Conservation (phyloP, 2,797 vertebrate genomes). For the Serranus cabrilla region DNA sequence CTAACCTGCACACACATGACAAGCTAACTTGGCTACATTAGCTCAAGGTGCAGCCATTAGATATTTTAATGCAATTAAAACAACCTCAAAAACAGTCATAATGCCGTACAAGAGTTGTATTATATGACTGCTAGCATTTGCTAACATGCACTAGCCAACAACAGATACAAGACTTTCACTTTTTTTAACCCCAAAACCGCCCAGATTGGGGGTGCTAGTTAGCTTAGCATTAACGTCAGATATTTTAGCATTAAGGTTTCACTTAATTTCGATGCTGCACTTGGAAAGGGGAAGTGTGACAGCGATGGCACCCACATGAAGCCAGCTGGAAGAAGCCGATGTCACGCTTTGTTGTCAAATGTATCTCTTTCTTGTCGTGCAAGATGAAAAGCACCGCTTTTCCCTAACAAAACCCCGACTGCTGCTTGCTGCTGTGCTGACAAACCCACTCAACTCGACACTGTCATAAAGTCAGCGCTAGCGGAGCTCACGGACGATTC, state of each 20-base stretch:
- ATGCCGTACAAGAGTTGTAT: not conserved
- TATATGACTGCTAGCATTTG: not conserved
- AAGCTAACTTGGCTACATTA: conserved; percentile 81
- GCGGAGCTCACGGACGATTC: conserved; percentile 44
- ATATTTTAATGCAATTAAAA: conserved; percentile 28
- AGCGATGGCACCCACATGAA: conserved; percentile 15
- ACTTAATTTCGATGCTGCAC: conserved; percentile 27
- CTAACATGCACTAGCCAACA: conserved; percentile 34
- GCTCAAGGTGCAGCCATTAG: conserved; percentile 59
- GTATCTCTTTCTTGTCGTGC: conserved; percentile 17
- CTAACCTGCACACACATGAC: conserved; percentile 76
- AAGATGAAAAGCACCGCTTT: conserved; percentile 48
- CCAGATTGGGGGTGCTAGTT: conserved; percentile 75
- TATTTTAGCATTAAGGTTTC: conserved; percentile 58
- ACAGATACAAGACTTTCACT: conserved; percentile 74
- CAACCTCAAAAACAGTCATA: not conserved
- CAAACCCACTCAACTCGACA: conserved; percentile 68
- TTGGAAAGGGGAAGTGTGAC: conserved; percentile 38
- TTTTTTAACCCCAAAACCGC: conserved; percentile 76
- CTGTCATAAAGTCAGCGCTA: conserved; percentile 77
- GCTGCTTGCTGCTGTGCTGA: conserved; percentile 54
- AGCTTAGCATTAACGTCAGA: conserved; percentile 71
- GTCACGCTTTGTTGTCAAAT: conserved; percentile 33
- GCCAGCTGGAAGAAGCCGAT: conserved; percentile 16
- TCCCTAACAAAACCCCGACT: conserved; percentile 63